Evolutionary conservation across 2,113 vertebrate genomes (phyloP), one percentile per base, ranked within the genome.

Genomic region (Junco hyemalis): DNA sequence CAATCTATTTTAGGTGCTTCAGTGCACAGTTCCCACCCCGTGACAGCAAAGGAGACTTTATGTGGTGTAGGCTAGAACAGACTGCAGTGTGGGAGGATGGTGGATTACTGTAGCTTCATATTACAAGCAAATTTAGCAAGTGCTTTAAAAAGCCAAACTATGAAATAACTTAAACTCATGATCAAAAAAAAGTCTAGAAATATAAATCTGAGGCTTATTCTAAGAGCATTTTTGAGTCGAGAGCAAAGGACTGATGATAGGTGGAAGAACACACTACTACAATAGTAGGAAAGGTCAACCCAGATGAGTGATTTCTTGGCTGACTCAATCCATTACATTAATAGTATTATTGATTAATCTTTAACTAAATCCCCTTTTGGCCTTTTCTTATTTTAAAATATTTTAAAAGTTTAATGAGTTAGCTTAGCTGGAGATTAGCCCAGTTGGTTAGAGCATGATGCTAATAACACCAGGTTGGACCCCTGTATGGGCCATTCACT

Each of bases 51-150:
- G 74, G 64, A 93, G 13, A 56, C 90, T 94, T 94, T 90, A 48
- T 91, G 72, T 81, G 36, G 60, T 56, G 82, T 69, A 94, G 63
- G 74, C 64, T 95, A 81, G 81, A 97, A 94, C 96, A 96, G 94
- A 94, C 90, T 95, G 90, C 72, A 84, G 82, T 86, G 93, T 96
- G 79, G 96, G 96, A 92, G 93, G 95, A 84, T 5, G 12, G 86
- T 84, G 76, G 72, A 96, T 95, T 90, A 71, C 86, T 90, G 92
- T 48, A 90, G 83, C 86, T 81, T 95, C 77, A 48, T 56, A 87
- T 77, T 79, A 40, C 31, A 85, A 77, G 83, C 36, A 88, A 87
- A 92, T 94, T 92, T 95, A 96, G 92, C 66, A 94, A 96, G 48
- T 54, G 69, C 65, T 96, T 95, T 68, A 92, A 90, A 96, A 95